Base-by-base conservation (phyloP, 2,113 vertebrate species). In the Piprites chloris region DNA sequence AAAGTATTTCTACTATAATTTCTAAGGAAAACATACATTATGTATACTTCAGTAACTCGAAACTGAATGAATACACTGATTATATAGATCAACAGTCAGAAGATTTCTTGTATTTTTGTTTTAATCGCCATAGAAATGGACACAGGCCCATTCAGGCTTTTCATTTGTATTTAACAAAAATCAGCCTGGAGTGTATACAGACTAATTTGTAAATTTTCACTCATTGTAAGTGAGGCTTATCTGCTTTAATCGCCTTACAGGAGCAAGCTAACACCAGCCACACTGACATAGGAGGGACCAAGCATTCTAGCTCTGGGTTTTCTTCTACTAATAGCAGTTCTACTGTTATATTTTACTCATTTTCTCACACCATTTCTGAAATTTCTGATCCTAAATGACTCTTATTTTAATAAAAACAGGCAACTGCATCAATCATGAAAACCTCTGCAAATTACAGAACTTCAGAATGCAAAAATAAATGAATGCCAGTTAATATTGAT, bases 241-340 rank as follows among this genome's bases (percentile, higher is more conserved):
- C 19, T 0, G 41, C 52, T 21, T 62, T 30, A 53, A 33, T 23
- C 58, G 39, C 39, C 47, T 55, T 59, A 61, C 27, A 81, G 26
- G 12, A 87, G 47, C 35, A 81, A 84, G n/a, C 9, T 30, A 73
- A 83, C 42, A 84, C 11, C 72, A 89, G 66, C 27, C 73, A 81
- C 46, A 5, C 9, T n/a, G 35, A 78, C 0, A 0, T 26, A 44
- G 37, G 12, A 32, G 7, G 82, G 10, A 26, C 18, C 52, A 82
- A 78, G 23, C 42, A 39, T 44, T 71, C 59, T 35, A 75, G 33
- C 52, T 55, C 27, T 0, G 2, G 12, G 21, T 68, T 82, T 91
- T 81, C 16, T 75, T 21, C 33, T 23, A 9, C 62, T 37, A 61
- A 27, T 3, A 53, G 28, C 0, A n/a, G n/a, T n/a, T n/a, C n/a